Evolutionary conservation across 2,113 vertebrate genomes (phyloP), one percentile per base, ranked within the genome.

Genomic region (Heliornis fulica): DNA sequence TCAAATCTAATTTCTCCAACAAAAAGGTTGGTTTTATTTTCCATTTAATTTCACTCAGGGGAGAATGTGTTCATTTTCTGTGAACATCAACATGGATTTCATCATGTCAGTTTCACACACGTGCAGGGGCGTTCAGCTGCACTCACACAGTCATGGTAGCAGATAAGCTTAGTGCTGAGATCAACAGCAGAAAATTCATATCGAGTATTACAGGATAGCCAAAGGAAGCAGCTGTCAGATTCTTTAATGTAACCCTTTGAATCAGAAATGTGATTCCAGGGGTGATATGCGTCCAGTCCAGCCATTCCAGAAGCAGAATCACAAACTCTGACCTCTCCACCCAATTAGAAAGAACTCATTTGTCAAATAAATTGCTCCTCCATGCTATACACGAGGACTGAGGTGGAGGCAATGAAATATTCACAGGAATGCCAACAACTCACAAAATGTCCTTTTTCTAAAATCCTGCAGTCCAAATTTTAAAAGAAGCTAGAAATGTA

Each of bases 401-500:
- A 69, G 45, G 57, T 2, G 12, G 53, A 91, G 34, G 57, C 56
- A 75, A 75, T 36, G 41, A 81, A 85, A 93, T 80, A 85, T 61
- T 85, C 75, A 38, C 87, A 81, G 71, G 86, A 94, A 89, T 68
- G 60, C 50, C 83, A 46, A 43, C 23, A 77, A 86, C 40, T 63
- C 0, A 0, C 51, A 50, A 70, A 56, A 93, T 88, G 54, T 53
- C n/a, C 36, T 38, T 91, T 61, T 84, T 34, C 10, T 38, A 12
- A 29, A 43, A 83, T 79, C 40, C 54, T 60, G 34, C 38, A 66
- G 56, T 68, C 64, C 61, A 4, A 0, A 83, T 93, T 83, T 94
- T 68, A 86, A 94, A 88, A 85, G 56, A 25, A 95, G 40, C 79
- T 89, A 88, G 79, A 90, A 96, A 90, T 25, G 51, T 87, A 96